phyloP scores from a whole-genome alignment of 2,888 invertebrate species.

The Cotesia congregata region DNA sequence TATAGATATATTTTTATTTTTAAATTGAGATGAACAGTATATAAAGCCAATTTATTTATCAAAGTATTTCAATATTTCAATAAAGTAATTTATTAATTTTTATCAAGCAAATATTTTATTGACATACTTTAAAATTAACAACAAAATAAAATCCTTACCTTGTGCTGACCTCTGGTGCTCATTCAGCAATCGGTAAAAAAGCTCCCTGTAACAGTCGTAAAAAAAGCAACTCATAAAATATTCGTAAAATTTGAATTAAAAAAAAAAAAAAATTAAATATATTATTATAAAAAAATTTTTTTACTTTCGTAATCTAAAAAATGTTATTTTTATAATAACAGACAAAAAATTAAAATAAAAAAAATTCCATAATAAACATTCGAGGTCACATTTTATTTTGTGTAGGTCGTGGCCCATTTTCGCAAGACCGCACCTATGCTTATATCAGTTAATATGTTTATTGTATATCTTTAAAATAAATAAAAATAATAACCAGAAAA shows the following conservation, averaged over 20 bases:
- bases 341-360: not conserved
- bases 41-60: too few relatives aligned
- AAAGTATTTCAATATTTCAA: too few relatives aligned
- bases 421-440: not conserved
- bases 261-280: not conserved
- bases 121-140: too few relatives aligned
- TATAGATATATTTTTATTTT: too few relatives aligned
- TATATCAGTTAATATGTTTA: not conserved
- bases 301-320: not conserved
- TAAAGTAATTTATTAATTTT: too few relatives aligned
- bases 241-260: not conserved
- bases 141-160: not conserved
- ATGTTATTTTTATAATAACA: not conserved
- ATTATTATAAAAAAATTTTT: not conserved
- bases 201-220: not conserved
- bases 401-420: not conserved
- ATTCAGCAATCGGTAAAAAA: not conserved
- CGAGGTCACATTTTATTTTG: not conserved
- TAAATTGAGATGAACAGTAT: too few relatives aligned
- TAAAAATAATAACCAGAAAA: too few relatives aligned
- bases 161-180: not conserved
- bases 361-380: not conserved
- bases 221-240: not conserved
- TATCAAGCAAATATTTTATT: too few relatives aligned
- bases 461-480: not conserved